Conservation (phyloP, 1,140 invertebrate species). For the Ylistrum balloti region DNA sequence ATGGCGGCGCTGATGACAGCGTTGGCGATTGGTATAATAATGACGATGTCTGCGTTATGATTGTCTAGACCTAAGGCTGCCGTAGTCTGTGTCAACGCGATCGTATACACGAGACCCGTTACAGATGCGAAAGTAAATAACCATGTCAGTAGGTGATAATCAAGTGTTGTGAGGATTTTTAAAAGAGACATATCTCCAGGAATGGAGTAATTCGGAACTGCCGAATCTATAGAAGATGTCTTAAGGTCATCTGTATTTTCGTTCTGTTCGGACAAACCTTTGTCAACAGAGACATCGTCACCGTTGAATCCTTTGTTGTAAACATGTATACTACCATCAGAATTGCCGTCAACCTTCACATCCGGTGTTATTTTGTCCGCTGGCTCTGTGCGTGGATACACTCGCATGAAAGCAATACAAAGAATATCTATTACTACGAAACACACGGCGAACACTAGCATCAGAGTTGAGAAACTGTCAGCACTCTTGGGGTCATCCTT, state of each 20-base stretch:
- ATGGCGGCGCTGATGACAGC: constrained; percentile 57
- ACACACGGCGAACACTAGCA: constrained; percentile 62
- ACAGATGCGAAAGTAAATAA: constrained; percentile 60
- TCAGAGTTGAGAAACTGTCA: constrained; percentile 62
- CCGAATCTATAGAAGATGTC: background rate
- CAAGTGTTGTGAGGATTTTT: constrained; percentile 24
- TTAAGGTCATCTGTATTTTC: background rate
- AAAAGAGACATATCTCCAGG: background rate
- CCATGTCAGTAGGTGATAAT: constrained; percentile 63
- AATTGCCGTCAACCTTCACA: constrained; percentile 41
- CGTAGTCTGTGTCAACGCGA: constrained; percentile 59
- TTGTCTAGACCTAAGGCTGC: constrained; percentile 55
- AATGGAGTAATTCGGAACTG: background rate
- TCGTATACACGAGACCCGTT: constrained; percentile 57
- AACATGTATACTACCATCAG: constrained; percentile 9
- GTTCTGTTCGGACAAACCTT: background rate
- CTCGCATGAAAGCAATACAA: constrained; percentile 63
- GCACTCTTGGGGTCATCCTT: constrained; percentile 46
- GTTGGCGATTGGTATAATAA: constrained; percentile 62
- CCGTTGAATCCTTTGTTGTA: background rate
- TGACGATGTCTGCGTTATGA: constrained; percentile 55
- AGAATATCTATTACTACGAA: constrained; percentile 64
- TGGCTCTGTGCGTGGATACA: constrained; percentile 52
- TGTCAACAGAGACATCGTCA: background rate
- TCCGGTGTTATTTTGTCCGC: constrained; percentile 45